Conservation (phyloP, 2,797 vertebrate species). For the Aeoliscus strigatus region DNA sequence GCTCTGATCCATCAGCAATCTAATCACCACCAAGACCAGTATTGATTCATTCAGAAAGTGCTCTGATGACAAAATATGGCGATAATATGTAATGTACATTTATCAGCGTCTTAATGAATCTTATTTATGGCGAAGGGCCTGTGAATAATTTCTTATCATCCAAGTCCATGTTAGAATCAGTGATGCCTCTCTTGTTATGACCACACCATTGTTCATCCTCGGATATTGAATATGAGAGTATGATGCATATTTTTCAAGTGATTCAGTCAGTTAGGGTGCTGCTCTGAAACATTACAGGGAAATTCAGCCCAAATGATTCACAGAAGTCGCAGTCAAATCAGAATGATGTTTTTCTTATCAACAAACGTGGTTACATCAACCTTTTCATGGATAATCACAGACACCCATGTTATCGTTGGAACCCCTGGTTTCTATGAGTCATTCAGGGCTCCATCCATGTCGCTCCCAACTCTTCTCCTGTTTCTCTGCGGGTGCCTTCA, state of each 20-base stretch:
- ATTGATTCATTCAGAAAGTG: slow-evolving; percentile 77
- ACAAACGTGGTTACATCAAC: slow-evolving; percentile 49
- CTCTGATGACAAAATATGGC: slow-evolving; percentile 64
- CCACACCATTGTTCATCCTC: slow-evolving; percentile 32
- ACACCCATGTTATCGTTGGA: slow-evolving; percentile 61
- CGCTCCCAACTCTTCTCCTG: slow-evolving; percentile 49
- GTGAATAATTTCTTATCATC: slow-evolving; percentile 55
- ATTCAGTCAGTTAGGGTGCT: slow-evolving; percentile 13
- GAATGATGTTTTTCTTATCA: slow-evolving; percentile 52
- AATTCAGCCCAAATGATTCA: slow-evolving; percentile 26
- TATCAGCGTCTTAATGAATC: slow-evolving; percentile 69
- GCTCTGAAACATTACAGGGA: slow-evolving; percentile 10
- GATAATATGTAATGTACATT: slow-evolving; percentile 67
- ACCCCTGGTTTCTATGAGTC: slow-evolving; percentile 65
- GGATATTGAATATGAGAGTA: slow-evolving; percentile 11
- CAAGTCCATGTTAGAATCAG: slow-evolving; percentile 42
- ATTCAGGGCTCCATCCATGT: slow-evolving; percentile 33
- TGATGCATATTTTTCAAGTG: slow-evolving; percentile 5
- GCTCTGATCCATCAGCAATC: slow-evolving; percentile 71
- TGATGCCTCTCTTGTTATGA: slow-evolving; percentile 33
- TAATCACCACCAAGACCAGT: slow-evolving; percentile 70
- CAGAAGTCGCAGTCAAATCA: slow-evolving; percentile 18
- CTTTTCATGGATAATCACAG: slow-evolving; percentile 32
- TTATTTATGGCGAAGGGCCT: slow-evolving; percentile 66
- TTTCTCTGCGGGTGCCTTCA: slow-evolving; percentile 15